Evolutionary conservation across 2,797 vertebrate genomes (phyloP), one percentile per base, ranked within the genome.

Genomic region (Yasuhikotakia modesta): DNA sequence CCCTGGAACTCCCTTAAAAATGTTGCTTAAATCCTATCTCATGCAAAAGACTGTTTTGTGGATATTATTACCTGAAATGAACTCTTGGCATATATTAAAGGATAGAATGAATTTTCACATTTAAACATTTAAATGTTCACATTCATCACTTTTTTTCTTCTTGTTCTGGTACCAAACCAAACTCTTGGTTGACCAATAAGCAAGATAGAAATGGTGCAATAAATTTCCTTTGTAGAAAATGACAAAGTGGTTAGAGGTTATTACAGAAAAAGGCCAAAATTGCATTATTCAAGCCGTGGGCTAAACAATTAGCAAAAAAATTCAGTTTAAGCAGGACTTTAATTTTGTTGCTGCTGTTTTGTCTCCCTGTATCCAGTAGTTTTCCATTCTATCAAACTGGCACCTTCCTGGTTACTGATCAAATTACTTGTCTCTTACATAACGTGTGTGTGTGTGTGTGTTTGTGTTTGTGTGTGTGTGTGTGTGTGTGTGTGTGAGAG

Each of bases 331-430:
- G 24, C 57, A 53, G 11, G 27, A 39, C 39, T 61, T 32, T 32
- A 14, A 14, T 58, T 58, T 4, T 58, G 13, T 50, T 73, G 27
- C 57, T 1, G 10, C 14, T 61, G 35, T 46, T 68, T 30, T 50
- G 17, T 11, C 14, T 5, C 27, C 27, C 14, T 30, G 50, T 22
- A 43, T 75, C 73, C 35, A 66, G 63, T 75, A 57, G 35, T 66
- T 75, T 67, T 57, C 50, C 50, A 67, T 66, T 75, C 63, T 66
- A 35, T 75, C 2, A 66, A 66, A 66, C 16, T 66, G 48, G 5
- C 53, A 75, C 5, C 22, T 27, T 58, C 16, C 16, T 60, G 24
- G 16, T 75, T 66, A 14, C 21, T 45, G 50, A 19, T 66, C 63
- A 45, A 19, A 66, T 75, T 57, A 57, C 63, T 55, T 17, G 21